phyloP scores from a whole-genome alignment of 1,140 invertebrate species.

The Drosophila nigrodunni region DNA sequence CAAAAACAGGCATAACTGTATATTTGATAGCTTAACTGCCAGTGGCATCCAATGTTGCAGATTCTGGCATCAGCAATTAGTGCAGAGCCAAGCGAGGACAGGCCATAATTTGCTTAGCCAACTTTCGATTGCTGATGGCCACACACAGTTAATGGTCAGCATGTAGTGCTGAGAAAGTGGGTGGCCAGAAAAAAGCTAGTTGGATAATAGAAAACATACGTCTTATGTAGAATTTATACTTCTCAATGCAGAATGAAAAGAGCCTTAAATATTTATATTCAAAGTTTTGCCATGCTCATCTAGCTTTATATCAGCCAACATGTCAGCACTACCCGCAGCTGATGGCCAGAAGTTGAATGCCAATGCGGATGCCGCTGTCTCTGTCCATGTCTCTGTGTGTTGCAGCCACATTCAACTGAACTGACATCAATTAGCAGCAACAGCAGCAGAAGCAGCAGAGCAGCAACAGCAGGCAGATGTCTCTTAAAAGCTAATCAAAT shows the following conservation, averaged over 20 bases:
- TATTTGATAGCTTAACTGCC: slow-evolving; percentile 16
- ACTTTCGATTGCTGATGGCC: slow-evolving; percentile 24
- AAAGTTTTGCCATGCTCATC: too few relatives aligned
- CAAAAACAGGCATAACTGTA: slow-evolving; percentile 7
- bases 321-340: too few relatives aligned
- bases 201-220: too few relatives aligned
- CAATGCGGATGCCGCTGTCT: slow-evolving; percentile 3
- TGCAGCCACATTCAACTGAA: background rate
- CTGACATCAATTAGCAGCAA: slow-evolving; percentile 17
- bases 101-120: slow-evolving; percentile 43
- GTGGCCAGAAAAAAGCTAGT: background rate
- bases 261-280: too few relatives aligned
- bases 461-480: slow-evolving; percentile 2
- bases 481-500: slow-evolving; percentile 30
- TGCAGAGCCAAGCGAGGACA: slow-evolving; percentile 9
- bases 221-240: too few relatives aligned
- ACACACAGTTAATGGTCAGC: slow-evolving; percentile 16
- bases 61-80: slow-evolving; percentile 18
- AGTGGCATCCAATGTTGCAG: slow-evolving; percentile 2
- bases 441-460: slow-evolving; percentile 1
- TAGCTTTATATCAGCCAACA: too few relatives aligned
- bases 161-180: too few relatives aligned
- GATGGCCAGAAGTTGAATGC: background rate
- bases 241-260: too few relatives aligned
- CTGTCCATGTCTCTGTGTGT: background rate